Conservation (phyloP, 1,140 invertebrate genomes). For the Solenopsis fugax region DNA sequence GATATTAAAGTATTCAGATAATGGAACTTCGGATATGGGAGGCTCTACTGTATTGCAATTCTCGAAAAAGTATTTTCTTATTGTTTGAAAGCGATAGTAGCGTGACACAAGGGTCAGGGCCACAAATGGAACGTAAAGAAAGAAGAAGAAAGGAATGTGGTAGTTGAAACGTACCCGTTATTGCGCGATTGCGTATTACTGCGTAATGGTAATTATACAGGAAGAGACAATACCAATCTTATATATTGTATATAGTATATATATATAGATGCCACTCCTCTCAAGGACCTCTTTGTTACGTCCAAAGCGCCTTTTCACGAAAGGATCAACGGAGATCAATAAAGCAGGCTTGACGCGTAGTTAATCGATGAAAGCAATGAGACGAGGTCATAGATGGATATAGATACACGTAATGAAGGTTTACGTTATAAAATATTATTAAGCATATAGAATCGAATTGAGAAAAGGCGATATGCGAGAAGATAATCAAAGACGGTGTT, state of each 20-base stretch:
- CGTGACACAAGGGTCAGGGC: background rate
- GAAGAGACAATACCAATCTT: conserved; percentile 49
- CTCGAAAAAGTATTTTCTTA: background rate
- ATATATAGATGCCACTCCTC: conserved; percentile 6
- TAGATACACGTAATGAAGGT: conserved; percentile 41
- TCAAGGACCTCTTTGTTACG: conserved; percentile 45
- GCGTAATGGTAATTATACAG: conserved; percentile 51
- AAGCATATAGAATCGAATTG: conserved; percentile 22
- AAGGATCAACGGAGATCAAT: conserved; percentile 4
- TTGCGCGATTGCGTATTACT: conserved; percentile 20
- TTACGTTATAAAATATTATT: conserved; percentile 49
- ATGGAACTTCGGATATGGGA: no score
- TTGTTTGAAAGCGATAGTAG: background rate
- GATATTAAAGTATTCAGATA: no score
- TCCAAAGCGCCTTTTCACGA: conserved; percentile 27
- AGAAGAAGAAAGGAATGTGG: conserved; percentile 29
- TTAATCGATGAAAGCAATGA: conserved; percentile 52
- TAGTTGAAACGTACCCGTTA: background rate
- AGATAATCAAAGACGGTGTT: conserved; percentile 61
- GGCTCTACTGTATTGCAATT: no score
- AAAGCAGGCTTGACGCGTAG: conserved; percentile 3
- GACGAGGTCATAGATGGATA: conserved; percentile 57
- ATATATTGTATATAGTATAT: no score
- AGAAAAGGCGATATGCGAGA: conserved; percentile 26
- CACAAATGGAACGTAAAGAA: background rate